Percentiles rank a stretch among this genome's conserved stretches.
Conservation (phyloP, 2,113 vertebrate genomes). For the Speoplatyrhinus poulsoni region DNA sequence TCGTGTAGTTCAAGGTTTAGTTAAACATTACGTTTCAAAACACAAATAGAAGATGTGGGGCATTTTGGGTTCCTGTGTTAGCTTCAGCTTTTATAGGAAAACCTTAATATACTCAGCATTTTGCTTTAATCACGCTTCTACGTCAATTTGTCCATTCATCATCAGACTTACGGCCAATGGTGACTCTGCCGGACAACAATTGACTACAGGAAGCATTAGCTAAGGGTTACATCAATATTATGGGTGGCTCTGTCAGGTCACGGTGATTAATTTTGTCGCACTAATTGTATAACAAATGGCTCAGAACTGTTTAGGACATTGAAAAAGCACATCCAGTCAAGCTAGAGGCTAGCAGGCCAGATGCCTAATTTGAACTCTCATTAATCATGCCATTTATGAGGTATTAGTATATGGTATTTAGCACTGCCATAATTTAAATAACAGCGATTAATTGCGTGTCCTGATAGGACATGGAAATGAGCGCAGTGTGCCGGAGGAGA, state of each 20-base stretch:
- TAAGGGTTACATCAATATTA: slow-evolving; percentile 19
- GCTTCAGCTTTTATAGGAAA: no score
- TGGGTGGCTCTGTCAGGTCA: slow-evolving; percentile 11
- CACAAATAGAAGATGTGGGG: no score
- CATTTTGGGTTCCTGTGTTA: no score
- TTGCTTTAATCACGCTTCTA: not conserved
- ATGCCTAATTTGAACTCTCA: not conserved
- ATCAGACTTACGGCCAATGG: not conserved
- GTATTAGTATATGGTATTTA: not conserved
- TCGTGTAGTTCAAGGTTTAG: no score
- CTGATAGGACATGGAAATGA: not conserved
- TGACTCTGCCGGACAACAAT: slow-evolving; percentile 7
- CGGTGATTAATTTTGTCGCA: slow-evolving; percentile 7
- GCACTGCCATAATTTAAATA: slow-evolving; percentile 1
- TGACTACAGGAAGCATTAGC: slow-evolving; percentile 21
- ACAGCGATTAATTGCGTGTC: not conserved
- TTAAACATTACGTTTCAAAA: no score
- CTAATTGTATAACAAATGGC: slow-evolving; percentile 3
- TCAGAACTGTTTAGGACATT: not conserved
- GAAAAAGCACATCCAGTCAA: not conserved
- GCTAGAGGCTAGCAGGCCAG: not conserved
- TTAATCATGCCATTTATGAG: not conserved
- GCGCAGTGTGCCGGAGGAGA: slow-evolving; percentile 13
- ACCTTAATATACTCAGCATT: not conserved
- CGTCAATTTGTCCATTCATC: not conserved